Evolutionary conservation across 2,113 vertebrate species (phyloP), one percentile per base, ranked within the genome.

Genomic region (Pelusios castaneus): DNA sequence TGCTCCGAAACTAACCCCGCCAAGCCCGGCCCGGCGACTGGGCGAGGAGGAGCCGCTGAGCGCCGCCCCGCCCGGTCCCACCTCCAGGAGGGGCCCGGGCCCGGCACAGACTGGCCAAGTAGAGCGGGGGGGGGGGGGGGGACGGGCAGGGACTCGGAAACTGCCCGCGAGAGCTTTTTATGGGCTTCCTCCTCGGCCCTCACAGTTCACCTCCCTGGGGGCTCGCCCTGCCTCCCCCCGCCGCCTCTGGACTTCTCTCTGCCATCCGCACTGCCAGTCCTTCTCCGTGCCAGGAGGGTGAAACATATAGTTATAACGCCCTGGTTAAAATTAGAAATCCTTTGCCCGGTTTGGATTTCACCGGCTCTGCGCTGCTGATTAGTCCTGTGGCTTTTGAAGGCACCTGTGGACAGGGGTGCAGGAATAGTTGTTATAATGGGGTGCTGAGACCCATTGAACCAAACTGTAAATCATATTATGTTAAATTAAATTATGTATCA

Each of bases 21-120:
- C 91, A 82, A 83, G 80, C 91, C 67, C 67, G 90, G 38, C 67
- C 77, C 80, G 56, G 51, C 63, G 77, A 95, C 63, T 70, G 60
- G 47, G 43, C 70, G 79, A 95, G 58, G 85, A 91, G 92, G 93
- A 94, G 89, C 93, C 87, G 60, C 80, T 3, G 56, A 88, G 85
- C 67, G 43, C 22, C 38, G 82, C 79, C 56, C 76, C 82, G 47
- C 25, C 80, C 54, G 67, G 38, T 85, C 91, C 89, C 80, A 6
- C 47, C 45, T 24, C 75, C 22, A 27, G 76, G 52, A 55, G 43
- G 63, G 75, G 54, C 16, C 43, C 47, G n/a, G n/a, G n/a, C n/a
- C n/a, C n/a, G n/a, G n/a, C n/a, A n/a, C n/a, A n/a, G n/a, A n/a
- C n/a, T n/a, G n/a, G n/a, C n/a, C n/a, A n/a, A n/a, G n/a, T n/a